Evolutionary conservation across 2,797 vertebrate species (phyloP).

Genomic region (Xenopus petersii): DNA sequence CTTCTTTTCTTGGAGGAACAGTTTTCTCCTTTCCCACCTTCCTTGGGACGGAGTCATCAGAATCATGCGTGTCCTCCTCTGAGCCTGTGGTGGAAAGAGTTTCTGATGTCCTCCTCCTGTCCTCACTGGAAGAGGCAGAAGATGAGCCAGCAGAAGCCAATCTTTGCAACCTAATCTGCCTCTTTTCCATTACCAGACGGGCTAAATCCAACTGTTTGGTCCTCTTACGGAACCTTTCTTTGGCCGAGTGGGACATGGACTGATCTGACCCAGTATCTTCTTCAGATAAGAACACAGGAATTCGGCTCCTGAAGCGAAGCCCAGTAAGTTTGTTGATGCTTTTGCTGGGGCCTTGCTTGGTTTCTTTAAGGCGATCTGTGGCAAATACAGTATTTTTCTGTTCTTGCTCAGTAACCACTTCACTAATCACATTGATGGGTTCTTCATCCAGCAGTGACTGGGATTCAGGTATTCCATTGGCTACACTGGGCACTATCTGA

Average conservation of each 20-base stretch:
- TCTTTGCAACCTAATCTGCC: slow-evolving; percentile 78
- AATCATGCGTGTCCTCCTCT: slow-evolving; percentile 86
- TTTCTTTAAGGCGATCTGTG: slow-evolving; percentile 49
- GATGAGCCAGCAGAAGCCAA: slow-evolving; percentile 80
- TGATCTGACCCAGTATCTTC: slow-evolving; percentile 84
- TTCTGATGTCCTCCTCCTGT: slow-evolving; percentile 76
- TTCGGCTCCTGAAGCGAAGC: slow-evolving; percentile 77
- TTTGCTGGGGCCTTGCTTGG: slow-evolving; percentile 45
- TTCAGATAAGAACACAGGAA: slow-evolving; percentile 85
- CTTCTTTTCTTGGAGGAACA: slow-evolving; percentile 52
- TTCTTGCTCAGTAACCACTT: slow-evolving; percentile 48
- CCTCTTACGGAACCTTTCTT: slow-evolving; percentile 75
- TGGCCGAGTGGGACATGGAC: slow-evolving; percentile 75
- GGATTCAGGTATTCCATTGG: slow-evolving; percentile 49
- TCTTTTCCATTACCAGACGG: slow-evolving; percentile 82
- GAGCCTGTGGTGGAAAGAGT: slow-evolving; percentile 83
- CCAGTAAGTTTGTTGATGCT: slow-evolving; percentile 50
- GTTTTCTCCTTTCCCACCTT: slow-evolving; percentile 56
- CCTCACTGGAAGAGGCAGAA: slow-evolving; percentile 83
- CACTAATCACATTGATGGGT: background rate
- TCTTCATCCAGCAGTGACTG: slow-evolving; percentile 18
- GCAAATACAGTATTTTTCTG: slow-evolving; percentile 37
- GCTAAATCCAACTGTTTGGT: slow-evolving; percentile 79
- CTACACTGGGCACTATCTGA: slow-evolving; percentile 52
- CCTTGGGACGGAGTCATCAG: slow-evolving; percentile 70